These are phyloP conservation scores for Platichthys flesus DNA, from an alignment of 2,113 vertebrate species.

Conservation along the genomic window DNA sequence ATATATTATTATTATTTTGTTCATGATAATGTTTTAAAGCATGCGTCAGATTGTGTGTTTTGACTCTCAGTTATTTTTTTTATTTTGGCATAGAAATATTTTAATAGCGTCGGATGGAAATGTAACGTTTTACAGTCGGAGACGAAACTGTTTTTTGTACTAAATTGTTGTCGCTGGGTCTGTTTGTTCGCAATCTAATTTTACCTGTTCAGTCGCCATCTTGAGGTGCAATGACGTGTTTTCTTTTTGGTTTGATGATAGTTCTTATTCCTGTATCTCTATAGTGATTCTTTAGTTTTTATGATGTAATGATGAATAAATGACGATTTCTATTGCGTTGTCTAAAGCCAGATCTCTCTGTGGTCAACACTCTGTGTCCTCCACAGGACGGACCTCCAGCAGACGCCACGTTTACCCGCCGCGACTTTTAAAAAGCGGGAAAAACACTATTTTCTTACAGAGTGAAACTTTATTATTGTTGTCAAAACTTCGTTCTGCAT, in stretches of 20 bases:
- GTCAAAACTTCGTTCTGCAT: conserved; percentile 45
- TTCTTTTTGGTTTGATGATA: conserved; percentile 66
- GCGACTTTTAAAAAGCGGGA: conserved; percentile 27
- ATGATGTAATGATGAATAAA: conserved; percentile 70
- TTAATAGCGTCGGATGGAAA: conserved; percentile 78
- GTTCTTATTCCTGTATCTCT: conserved; percentile 70
- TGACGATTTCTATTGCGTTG: conserved; percentile 67
- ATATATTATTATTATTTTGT: conserved; percentile 70
- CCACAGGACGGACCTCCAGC: conserved; percentile 34
- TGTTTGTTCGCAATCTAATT: conserved; percentile 68
- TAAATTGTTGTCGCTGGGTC: conserved; percentile 70
- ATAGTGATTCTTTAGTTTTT: conserved; percentile 74
- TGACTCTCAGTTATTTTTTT: conserved; percentile 64
- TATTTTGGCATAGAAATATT: conserved; percentile 75
- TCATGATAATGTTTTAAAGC: conserved; percentile 76
- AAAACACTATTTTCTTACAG: conserved; percentile 51
- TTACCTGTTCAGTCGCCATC: conserved; percentile 71
- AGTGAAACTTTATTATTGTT: conserved; percentile 59
- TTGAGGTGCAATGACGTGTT: conserved; percentile 70
- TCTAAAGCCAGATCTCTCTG: conserved; percentile 74
- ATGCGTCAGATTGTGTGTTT: conserved; percentile 73
- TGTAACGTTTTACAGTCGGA: conserved; percentile 69
- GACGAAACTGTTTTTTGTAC: conserved; percentile 73
- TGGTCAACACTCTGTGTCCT: conserved; percentile 57
- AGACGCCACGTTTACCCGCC: conserved; percentile 27